Base-by-base conservation (phyloP, 2,113 vertebrate species). In the Gymnobelideus leadbeateri region DNA sequence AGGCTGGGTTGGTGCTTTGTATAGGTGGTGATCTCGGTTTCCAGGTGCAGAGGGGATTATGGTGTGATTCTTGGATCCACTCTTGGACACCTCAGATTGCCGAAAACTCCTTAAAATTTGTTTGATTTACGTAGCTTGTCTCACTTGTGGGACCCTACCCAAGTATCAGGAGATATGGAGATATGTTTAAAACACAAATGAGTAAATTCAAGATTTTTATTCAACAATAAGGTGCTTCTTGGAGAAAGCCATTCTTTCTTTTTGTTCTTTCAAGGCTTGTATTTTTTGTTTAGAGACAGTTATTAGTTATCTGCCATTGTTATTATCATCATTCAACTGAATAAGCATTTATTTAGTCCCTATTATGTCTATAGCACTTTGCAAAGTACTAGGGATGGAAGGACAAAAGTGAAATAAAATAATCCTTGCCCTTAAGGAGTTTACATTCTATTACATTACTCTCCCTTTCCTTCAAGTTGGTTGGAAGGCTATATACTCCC, bases 101-200 rank as follows among this genome's bases (percentile, higher is more conserved):
- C 51, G 51, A 94, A 96, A 55, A 51, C 55, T 96, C 31, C 91
- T 93, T 95, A 43, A 50, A 91, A 89, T 55, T 91, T 53, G 8
- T 93, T 95, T 94, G 14, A 23, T 96, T 96, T 98, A 91, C 84
- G 91, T 90, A 95, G 23, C 61, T 90, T 89, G 0, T 23, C 90
- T 95, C 9, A 28, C 24, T 1, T 5, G 21, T 6, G 52, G 89
- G 68, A 52, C 46, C 16, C 24, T 94, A 53, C 11, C 57, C 14
- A n/a, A n/a, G 50, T 84, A 8, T 14, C 31, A 94, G 50, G 28
- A 91, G 51, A 26, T 31, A 51, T 50, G 50, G 37, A 91, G 37
- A 90, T 90, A 91, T 53, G 89, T 96, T 84, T 49, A 77, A 77
- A 93, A 61, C 49, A 96, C 19, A 84, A 84, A 68, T 16, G 28